phyloP scores from a whole-genome alignment of 2,888 invertebrate species.

The Parnassius glacialis region DNA sequence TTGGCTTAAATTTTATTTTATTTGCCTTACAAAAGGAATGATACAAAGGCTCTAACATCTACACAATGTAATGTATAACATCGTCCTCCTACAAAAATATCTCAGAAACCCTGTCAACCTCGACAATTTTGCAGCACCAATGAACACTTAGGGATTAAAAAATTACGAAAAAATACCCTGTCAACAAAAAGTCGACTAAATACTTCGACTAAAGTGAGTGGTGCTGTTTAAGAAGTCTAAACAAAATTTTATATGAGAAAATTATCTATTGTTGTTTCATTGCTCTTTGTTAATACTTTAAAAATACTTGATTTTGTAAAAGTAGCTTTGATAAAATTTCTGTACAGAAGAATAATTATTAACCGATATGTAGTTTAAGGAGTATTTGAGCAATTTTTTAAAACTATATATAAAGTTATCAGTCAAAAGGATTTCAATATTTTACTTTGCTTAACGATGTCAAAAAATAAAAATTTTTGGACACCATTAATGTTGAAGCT shows the following conservation, averaged over 20 bases:
- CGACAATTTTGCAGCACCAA: conserved; percentile 65
- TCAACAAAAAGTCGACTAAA: background rate
- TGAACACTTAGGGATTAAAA: conserved; percentile 59
- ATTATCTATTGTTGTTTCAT: background rate
- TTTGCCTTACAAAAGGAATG: conserved; percentile 65
- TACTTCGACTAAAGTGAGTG: background rate
- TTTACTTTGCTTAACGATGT: background rate
- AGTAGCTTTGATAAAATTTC: background rate
- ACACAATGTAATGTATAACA: conserved; percentile 46
- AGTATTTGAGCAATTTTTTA: conserved; percentile 15
- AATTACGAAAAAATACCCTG: conserved; percentile 40
- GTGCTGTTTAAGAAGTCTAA: background rate
- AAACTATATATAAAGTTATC: background rate
- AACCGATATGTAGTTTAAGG: conserved; percentile 19
- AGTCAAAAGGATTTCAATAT: background rate
- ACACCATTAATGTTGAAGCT: background rate
- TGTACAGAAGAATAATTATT: background rate
- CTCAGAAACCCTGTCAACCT: conserved; percentile 62
- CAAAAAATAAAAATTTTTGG: background rate
- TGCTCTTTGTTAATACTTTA: too few relatives aligned
- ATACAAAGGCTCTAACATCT: conserved; percentile 47
- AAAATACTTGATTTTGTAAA: too few relatives aligned
- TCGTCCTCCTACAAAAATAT: conserved; percentile 55
- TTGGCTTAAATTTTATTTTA: conserved; percentile 62
- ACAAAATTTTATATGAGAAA: background rate